phyloP scores from a whole-genome alignment of 2,113 vertebrate genomes.

The Sebastes schlegelii region DNA sequence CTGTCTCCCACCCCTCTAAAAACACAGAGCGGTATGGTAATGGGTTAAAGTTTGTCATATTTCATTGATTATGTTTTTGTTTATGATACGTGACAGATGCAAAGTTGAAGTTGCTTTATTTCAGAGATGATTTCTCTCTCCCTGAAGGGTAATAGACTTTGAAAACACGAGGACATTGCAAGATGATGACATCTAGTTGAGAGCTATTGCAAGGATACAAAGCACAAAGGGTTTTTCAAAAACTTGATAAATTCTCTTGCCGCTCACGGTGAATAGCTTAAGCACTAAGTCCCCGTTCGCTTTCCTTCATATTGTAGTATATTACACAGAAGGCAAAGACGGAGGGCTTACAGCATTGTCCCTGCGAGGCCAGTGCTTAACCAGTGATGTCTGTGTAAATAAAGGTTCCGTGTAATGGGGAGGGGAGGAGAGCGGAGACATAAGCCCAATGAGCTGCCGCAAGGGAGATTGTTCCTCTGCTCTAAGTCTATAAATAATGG shows the following conservation, averaged over 20 bases:
- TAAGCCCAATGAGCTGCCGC: slow-evolving; percentile 68
- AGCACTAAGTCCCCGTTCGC: slow-evolving; percentile 25
- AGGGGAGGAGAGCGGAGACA: slow-evolving; percentile 22
- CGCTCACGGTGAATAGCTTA: slow-evolving; percentile 43
- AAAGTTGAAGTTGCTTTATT: slow-evolving; percentile 17
- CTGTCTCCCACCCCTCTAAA: too few relatives aligned
- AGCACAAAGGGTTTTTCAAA: slow-evolving; percentile 26
- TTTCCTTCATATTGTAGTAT: slow-evolving; percentile 38
- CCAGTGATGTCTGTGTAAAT: slow-evolving; percentile 75
- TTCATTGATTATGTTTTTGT: slow-evolving; percentile 26
- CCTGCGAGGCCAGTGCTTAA: slow-evolving; percentile 68
- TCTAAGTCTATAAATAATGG: slow-evolving; percentile 76
- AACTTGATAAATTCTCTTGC: slow-evolving; percentile 50
- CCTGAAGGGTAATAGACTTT: slow-evolving; percentile 46
- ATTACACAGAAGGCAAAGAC: slow-evolving; percentile 46
- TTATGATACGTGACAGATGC: slow-evolving; percentile 19
- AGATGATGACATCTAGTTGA: slow-evolving; percentile 64
- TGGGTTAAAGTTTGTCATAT: not conserved
- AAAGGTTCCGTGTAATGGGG: slow-evolving; percentile 59
- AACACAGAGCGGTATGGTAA: too few relatives aligned
- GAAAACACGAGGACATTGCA: slow-evolving; percentile 51
- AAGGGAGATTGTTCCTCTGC: slow-evolving; percentile 64
- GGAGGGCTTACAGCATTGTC: slow-evolving; percentile 61
- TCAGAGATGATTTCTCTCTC: slow-evolving; percentile 16
- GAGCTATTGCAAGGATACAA: slow-evolving; percentile 36